These are phyloP conservation scores for Diachasmimorpha longicaudata DNA, from an alignment of 1,140 invertebrate genomes.

Conservation along the genomic window DNA sequence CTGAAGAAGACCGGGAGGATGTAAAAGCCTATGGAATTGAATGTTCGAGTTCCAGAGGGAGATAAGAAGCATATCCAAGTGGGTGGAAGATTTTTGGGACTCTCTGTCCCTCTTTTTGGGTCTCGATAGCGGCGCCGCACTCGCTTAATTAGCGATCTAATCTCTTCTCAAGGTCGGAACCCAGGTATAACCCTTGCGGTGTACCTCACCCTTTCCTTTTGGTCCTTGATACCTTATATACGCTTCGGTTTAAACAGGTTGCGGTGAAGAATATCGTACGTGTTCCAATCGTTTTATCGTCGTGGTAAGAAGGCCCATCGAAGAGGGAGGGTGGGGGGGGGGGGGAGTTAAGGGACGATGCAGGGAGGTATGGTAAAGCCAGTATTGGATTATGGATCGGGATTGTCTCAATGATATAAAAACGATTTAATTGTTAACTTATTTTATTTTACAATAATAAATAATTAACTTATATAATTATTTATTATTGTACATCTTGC, in stretches of 20 bases:
- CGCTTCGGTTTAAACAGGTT: constrained; percentile 6
- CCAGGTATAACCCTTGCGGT: background rate
- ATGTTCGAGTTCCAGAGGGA: background rate
- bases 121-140: background rate
- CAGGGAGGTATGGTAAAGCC: no score
- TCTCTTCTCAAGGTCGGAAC: background rate
- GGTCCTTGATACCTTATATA: background rate
- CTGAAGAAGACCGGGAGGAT: background rate
- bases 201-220: background rate
- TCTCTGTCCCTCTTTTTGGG: background rate
- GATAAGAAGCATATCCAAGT: constrained; percentile 2
- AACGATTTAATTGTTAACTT: no score
- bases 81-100: background rate
- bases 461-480: no score
- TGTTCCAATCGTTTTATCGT: background rate
- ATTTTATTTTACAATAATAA: no score
- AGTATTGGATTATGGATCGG: no score
- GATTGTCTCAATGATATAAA: no score
- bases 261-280: background rate
- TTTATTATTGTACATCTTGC: no score
- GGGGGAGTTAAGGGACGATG: no score
- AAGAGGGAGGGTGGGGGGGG: background rate
- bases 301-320: background rate
- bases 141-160: constrained; percentile 8
- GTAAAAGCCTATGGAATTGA: background rate